phyloP scores from a whole-genome alignment of 2,888 invertebrate species.

The Azorinus chamasolen region DNA sequence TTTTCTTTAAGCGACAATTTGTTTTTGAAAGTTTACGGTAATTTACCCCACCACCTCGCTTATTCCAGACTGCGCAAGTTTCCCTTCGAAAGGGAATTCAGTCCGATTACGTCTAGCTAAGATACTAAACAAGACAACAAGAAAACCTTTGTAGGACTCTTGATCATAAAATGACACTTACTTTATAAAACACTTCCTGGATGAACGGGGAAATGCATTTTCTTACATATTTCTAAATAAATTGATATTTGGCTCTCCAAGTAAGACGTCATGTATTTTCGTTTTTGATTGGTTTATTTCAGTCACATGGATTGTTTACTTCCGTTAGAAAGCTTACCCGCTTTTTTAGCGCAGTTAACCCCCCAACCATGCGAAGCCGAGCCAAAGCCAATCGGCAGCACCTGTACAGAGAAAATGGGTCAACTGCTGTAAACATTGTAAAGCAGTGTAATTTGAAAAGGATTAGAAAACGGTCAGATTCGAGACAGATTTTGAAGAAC shows the following conservation, averaged over 20 bases:
- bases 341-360: not conserved
- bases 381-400: not conserved
- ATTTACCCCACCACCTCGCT: conserved; percentile 33
- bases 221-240: conserved; percentile 34
- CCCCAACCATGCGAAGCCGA: not conserved
- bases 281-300: conserved; percentile 41
- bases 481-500: no score
- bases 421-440: conserved; percentile 36
- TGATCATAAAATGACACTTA: conserved; percentile 25
- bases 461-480: no score
- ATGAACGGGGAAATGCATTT: conserved; percentile 21
- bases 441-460: not conserved
- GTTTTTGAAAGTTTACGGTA: not conserved
- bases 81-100: no score
- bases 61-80: no score
- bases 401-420: conserved; percentile 30
- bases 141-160: not conserved
- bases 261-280: conserved; percentile 63
- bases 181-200: conserved; percentile 10
- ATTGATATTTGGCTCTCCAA: conserved; percentile 67
- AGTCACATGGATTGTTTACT: conserved; percentile 40
- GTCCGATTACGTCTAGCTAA: no score
- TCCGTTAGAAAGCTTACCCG: conserved; percentile 34
- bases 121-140: no score
- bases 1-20: not conserved